Evolutionary conservation across 2,113 vertebrate genomes (phyloP), one percentile per base, ranked within the genome.

Genomic region (Sinocyclocheilus maitianheensis): DNA sequence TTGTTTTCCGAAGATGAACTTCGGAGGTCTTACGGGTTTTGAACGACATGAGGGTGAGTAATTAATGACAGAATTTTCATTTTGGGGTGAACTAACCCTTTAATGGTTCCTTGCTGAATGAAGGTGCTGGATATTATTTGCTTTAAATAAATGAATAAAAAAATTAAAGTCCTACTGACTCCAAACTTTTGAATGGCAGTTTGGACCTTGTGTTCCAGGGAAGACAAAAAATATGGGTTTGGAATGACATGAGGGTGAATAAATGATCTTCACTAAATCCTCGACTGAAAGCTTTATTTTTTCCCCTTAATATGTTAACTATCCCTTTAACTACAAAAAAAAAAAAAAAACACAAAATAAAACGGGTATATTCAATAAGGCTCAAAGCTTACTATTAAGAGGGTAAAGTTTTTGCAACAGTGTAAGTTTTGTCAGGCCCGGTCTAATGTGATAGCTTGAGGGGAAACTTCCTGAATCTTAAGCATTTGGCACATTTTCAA

Each of bases 401-500:
- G 43, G 74, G 74, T 51, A 76, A 76, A 14, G 74, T 76, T 76
- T 76, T 76, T 76, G 74, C 74, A 76, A 76, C 74, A 76, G 51
- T 76, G 74, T 76, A 43, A 76, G 74, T 76, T 76, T 76, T 76
- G 43, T 76, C n/a, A 2, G n/a, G 43, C 74, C 43, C 74, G 51
- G 72, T 51, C 43, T 76, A 76, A 51, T 76, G 72, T 76, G 72
- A 76, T 51, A 76, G 74, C 74, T 76, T 76, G 74, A 76, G 74
- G 72, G 43, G 43, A 16, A 76, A 76, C 74, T 51, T 76, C 74
- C 74, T 76, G 74, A 76, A 76, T 76, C 43, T 48, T 76, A 76
- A 76, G 72, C 72, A 76, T 76, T 48, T 76, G 72, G 72, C 72
- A 76, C 72, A 76, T 76, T 76, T 26, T 76, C 72, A 76, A 76